phyloP scores from a whole-genome alignment of 2,888 invertebrate genomes.

The Oscheius sp. region DNA sequence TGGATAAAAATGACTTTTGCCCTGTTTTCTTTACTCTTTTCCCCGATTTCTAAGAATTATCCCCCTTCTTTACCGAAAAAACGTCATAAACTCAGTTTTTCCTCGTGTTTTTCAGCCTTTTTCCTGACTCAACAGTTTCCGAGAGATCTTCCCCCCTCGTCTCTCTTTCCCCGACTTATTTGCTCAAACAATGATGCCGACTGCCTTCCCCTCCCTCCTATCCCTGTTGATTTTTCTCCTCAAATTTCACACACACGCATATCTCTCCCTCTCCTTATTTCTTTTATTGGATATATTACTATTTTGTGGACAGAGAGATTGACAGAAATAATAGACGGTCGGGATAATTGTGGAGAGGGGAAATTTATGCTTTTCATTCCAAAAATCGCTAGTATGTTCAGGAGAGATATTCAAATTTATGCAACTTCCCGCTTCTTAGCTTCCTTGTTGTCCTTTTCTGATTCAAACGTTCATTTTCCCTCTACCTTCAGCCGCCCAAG shows the following conservation, averaged over 20 bases:
- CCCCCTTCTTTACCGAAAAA: background rate
- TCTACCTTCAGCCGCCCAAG: background rate
- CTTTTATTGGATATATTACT: background rate
- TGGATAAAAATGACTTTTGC: background rate
- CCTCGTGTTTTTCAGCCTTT: background rate
- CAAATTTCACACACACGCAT: slow-evolving; percentile 35
- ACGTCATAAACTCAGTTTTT: no score
- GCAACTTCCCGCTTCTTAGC: background rate
- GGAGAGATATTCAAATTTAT: background rate
- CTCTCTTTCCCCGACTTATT: background rate
- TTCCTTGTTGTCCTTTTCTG: background rate
- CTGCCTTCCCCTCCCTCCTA: background rate
- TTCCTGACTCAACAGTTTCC: background rate
- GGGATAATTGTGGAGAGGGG: no score
- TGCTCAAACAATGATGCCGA: slow-evolving; percentile 31
- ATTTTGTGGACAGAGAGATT: no score
- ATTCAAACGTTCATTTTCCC: background rate
- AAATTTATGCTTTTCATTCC: no score
- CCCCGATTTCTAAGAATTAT: background rate
- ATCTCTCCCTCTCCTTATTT: slow-evolving; percentile 1
- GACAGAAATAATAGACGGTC: no score
- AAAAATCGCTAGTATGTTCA: no score
- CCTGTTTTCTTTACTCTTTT: background rate
- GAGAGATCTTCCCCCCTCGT: background rate
- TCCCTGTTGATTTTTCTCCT: slow-evolving; percentile 34